Base-by-base conservation (phyloP, 1,140 invertebrate genomes). In the Nephila pilipes region DNA sequence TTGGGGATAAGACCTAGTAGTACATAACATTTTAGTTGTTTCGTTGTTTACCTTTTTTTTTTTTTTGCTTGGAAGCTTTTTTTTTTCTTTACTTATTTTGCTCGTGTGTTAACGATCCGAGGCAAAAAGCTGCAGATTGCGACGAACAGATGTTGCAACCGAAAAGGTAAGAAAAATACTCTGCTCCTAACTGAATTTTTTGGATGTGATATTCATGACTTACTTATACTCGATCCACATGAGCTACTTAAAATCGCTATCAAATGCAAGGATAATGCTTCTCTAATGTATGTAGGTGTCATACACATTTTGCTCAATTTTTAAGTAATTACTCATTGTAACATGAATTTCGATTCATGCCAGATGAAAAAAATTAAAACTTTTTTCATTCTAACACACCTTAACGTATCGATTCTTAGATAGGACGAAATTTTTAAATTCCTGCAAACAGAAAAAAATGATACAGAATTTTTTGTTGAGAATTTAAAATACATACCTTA, bases 1-100 rank as follows among this genome's bases (percentile, higher is more conserved):
- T 92, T 25, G 60, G 55, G 57, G 69, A 85, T 92, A 75, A 69
- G 80, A 92, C 46, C 80, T 85, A 63, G 81, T 85, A 92, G 90
- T 92, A 85, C 90, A 85, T 92, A 92, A 92, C 91, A 22, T 65
- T 65, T 93, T 75, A 38, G 22, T 87, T 93, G 69, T 85, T 85
- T 92, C n/a, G 63, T 85, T 85, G 55, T 55, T 92, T 6, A 12
- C 12, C 32, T 85, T 38, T 75, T 63, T 54, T 60, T n/a, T 54
- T 36, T 32, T 81, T 0, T 10, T 58, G 46, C 57, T 38, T 29
- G 63, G 29, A 16, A 29, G 58, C 18, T 81, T 81, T 85, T 58
- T 75, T 75, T 75, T 32, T 32, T 32, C 29, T 60, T 60, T n/a
- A n/a, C 32, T 38, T 85, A 85, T 58, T 85, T 85, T 18, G 38